Percentiles rank a stretch among this genome's conserved stretches.
These are phyloP conservation scores for Pandemis cinnamomeana DNA, from an alignment of 2,888 invertebrate species.

Conservation along the genomic window DNA sequence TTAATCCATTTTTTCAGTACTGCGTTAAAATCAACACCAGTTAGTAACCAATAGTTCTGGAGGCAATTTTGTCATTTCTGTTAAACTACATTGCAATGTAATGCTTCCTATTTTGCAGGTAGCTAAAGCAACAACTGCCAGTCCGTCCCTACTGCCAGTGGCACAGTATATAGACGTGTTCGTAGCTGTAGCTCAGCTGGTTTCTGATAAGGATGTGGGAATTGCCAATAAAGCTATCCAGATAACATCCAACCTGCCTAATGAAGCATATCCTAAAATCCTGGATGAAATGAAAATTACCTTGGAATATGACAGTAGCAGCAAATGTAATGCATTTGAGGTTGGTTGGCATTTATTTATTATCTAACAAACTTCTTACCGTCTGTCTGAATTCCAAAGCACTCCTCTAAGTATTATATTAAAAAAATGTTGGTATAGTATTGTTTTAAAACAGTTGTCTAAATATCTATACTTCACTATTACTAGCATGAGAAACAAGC, in stretches of 20 bases:
- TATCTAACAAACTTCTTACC: neutral
- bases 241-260: constrained; percentile 80
- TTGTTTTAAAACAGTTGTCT: no score
- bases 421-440: no score
- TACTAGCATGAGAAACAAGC: no score
- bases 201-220: constrained; percentile 84
- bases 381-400: neutral
- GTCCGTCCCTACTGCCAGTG: constrained; percentile 66
- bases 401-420: neutral
- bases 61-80: neutral
- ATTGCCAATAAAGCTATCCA: constrained; percentile 85
- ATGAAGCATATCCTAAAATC: constrained; percentile 82
- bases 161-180: constrained; percentile 81
- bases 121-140: constrained; percentile 61
- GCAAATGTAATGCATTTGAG: constrained; percentile 89
- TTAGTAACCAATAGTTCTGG: no score
- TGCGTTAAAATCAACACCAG: no score
- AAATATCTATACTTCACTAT: no score
- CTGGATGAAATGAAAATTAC: constrained; percentile 84
- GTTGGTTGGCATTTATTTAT: constrained; percentile 78
- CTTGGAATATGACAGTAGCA: constrained; percentile 83
- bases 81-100: neutral
- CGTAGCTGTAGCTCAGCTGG: constrained; percentile 82
- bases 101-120: constrained; percentile 58
- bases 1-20: no score